These are phyloP conservation scores for Spodoptera exigua DNA, from an alignment of 2,888 invertebrate genomes.

Conservation along the genomic window DNA sequence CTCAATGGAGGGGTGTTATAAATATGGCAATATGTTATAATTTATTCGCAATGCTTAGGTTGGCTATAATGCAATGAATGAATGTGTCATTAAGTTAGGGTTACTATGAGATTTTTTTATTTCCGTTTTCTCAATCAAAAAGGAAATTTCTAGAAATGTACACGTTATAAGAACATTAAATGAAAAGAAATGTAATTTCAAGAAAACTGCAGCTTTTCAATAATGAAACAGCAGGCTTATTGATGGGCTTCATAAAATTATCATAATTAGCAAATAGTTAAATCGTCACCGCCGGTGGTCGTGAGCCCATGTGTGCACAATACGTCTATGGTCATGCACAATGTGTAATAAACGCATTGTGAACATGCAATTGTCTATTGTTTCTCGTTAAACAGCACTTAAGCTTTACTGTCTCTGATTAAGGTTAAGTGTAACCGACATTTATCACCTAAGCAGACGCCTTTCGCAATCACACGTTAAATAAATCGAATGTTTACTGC, in stretches of 20 bases:
- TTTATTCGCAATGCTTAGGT: too few relatives aligned
- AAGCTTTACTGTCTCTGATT: constrained; percentile 45
- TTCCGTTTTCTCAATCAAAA: too few relatives aligned
- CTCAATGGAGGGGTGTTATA: too few relatives aligned
- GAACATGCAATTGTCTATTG: constrained; percentile 50
- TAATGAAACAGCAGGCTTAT: too few relatives aligned
- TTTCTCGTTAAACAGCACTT: constrained; percentile 39
- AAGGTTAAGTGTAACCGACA: constrained; percentile 38
- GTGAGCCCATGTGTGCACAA: constrained; percentile 15
- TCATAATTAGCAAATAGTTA: constrained; percentile 1
- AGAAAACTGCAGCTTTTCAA: too few relatives aligned
- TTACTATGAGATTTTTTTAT: too few relatives aligned
- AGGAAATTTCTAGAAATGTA: too few relatives aligned
- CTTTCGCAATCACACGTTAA: constrained; percentile 11
- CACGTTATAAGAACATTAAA: too few relatives aligned
- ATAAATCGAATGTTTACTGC: constrained; percentile 4
- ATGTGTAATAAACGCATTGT: constrained; percentile 49
- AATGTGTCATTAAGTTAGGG: too few relatives aligned
- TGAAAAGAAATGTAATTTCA: too few relatives aligned
- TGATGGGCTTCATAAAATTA: background rate
- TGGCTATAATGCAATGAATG: too few relatives aligned
- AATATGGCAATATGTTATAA: too few relatives aligned
- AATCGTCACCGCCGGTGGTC: constrained; percentile 41
- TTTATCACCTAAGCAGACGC: constrained; percentile 23
- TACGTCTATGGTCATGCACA: constrained; percentile 29